Evolutionary conservation across 2,888 invertebrate species (phyloP), one percentile per base, ranked within the genome.

Genomic region (Melinopterus prodromus): DNA sequence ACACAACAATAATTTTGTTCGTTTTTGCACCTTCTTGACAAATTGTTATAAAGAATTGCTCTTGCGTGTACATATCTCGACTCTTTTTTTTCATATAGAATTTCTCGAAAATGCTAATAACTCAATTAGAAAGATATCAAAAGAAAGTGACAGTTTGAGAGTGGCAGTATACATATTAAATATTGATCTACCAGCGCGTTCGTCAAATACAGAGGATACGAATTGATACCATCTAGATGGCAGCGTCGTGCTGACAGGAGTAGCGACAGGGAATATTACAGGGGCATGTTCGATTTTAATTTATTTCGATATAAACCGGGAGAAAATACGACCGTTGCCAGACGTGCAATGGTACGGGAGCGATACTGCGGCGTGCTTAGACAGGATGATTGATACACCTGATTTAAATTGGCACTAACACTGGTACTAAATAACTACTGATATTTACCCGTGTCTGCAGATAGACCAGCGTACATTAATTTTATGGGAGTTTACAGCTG

Each of bases 381-480:
- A 80, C 80, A 80, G 80, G 53, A 80, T 80, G 80, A 80, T 80
- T 80, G 80, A 80, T 80, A 80, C 78, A 78, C 78, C 78, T 78
- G 80, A 80, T 80, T 80, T 80, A 80, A 80, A 80, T 80, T 80
- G 80, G 80, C 80, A 80, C 80, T 80, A 80, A 78, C 80, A 78
- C 71, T 78, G 80, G 77, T 78, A 80, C 80, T 79, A 81, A 81
- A 81, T 81, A 79, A 81, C 81, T 71, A 77, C 76, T 77, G 79
- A 79, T 81, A 81, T 79, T 81, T 79, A 69, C 79, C 77, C 77
- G 74, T 76, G 81, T 79, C 81, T 74, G 79, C 77, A 77, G 77
- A 81, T 79, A 81, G 79, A 79, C 78, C 77, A 75, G 69, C 38
- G 69, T 16, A 69, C 81, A 81, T 81, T 81, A 81, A 81, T 81